Conservation (phyloP, 2,113 vertebrate genomes). For the Tiliqua scincoides region DNA sequence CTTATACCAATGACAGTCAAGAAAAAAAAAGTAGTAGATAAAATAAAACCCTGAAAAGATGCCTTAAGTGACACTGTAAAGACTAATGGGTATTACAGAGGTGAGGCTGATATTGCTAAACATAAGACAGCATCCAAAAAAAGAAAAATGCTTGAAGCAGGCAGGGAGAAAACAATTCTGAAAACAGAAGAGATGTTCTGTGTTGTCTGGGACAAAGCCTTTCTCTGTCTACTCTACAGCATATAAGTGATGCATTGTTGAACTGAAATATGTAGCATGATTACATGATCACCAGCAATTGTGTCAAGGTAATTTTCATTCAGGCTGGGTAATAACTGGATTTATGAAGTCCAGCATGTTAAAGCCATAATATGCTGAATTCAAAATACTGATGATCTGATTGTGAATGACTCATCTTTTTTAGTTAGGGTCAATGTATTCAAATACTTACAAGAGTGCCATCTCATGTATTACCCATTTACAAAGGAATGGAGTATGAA, state of each 20-base stretch:
- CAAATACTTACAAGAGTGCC: neutral
- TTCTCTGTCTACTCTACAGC: neutral
- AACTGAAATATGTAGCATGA: fast-evolving
- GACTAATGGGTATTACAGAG: fast-evolving
- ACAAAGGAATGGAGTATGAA: neutral
- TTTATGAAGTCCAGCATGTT: neutral
- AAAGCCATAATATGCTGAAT: slow-evolving; percentile 38
- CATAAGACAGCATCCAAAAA: neutral
- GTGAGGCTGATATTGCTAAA: fast-evolving
- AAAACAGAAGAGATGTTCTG: neutral
- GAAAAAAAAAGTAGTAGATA: fast-evolving
- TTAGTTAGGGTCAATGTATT: neutral
- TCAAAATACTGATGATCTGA: slow-evolving; percentile 30
- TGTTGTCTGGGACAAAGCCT: fast-evolving
- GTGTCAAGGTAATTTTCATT: neutral
- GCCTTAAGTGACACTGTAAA: fast-evolving
- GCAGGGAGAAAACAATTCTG: fast-evolving
- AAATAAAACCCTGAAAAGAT: neutral
- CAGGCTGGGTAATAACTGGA: neutral
- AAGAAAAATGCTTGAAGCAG: neutral
- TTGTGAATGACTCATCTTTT: neutral
- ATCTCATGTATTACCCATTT: neutral
- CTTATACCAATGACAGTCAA: neutral
- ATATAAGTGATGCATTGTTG: neutral
- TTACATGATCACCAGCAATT: neutral